Base-by-base conservation (phyloP, 2,888 invertebrate species). In the Mycalesis mineus region DNA sequence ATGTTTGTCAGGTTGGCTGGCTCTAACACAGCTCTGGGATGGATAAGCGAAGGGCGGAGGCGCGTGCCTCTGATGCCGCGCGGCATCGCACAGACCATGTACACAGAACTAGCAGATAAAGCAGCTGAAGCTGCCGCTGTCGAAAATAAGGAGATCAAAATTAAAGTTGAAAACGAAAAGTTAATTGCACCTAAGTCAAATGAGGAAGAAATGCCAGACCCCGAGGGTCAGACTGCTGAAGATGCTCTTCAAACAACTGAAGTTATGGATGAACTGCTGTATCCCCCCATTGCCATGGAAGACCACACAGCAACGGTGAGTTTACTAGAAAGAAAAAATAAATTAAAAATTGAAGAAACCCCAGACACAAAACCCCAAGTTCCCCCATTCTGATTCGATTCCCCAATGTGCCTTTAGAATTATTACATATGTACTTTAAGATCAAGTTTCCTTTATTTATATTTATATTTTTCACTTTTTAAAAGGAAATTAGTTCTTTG, bases 41-140 rank as follows among this genome's bases (percentile, higher is more conserved):
- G 97, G 97, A 92, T 95, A 64, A 92, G 95, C 67, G 97, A 97
- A 84, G 97, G 97, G 11, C 92, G 97, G 37, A 91, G 97, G 69
- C 86, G 94, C 61, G 93, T 96, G 69, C 97, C 97, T 1, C 86
- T 97, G 47, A 88, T 97, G 84, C 95, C 96, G 6, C 91, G 97
- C 60, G 92, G 95, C n/a, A 92, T 95, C 53, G 95, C 97, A 7
- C 95, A 96, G 74, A 96, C 97, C 6, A 94, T 94, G 39, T 95
- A 95, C 76, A 94, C 95, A 59, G 93, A 94, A 62, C 91, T 96
- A 66, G 97, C 97, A 11, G 96, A 96, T 80, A 94, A 93, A 77
- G 92, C 94, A 52, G 95, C 95, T 0, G 84, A 84, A 58, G 74
- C 73, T 1, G 79, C 80, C 0, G 80, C 79, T 5, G 80, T 74